Evolutionary conservation across 1,140 invertebrate genomes (phyloP), one percentile per base, ranked within the genome.

Genomic region (Brachionus calyciflorus): DNA sequence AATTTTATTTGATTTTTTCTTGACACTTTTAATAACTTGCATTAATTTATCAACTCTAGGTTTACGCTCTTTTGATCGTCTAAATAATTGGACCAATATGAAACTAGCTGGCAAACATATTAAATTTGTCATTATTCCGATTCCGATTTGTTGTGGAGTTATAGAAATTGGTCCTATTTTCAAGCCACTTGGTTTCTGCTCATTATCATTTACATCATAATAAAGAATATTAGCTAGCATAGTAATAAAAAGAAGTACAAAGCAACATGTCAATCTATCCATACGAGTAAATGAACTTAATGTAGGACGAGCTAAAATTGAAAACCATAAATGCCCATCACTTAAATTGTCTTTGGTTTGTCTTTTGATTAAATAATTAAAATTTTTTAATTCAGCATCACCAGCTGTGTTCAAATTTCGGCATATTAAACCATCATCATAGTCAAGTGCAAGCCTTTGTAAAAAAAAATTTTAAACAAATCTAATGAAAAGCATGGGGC

Each of bases 391-490:
- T 49, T 70, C 30, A 0, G 44, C 5, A 6, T 70, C 68, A 28
- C 48, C 48, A 7, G 68, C 44, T 30, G 51, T 46, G 30, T 17
- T 30, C 12, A 85, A 81, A 63, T 84, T 84, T 70, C 83, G 76
- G 68, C 85, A 83, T 12, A 85, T 83, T 76, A 82, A 82, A n/a
- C 83, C 84, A 80, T 85, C 84, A 26, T 82, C 81, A 57, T 82
- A 81, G 44, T 84, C 82, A 10, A 84, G 82, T 28, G 83, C 83
- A 46, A 85, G 80, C 88, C 60, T 65, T 24, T 14, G 12, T 19
- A 26, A 30, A 19, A 17, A 7, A 30, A 57, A 30, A 26, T 26
- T 26, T 26, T 26, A 10, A 1, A 12, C 3, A 3, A 3, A 46
- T 3, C 3, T 14, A n/a, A n/a, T n/a, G n/a, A n/a, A n/a, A n/a